A percentile compares a stretch with the other conserved stretches of the same genome.
These are phyloP conservation scores for Sycophila sp. DNA, from an alignment of 1,140 invertebrate genomes.

Conservation along the genomic window DNA sequence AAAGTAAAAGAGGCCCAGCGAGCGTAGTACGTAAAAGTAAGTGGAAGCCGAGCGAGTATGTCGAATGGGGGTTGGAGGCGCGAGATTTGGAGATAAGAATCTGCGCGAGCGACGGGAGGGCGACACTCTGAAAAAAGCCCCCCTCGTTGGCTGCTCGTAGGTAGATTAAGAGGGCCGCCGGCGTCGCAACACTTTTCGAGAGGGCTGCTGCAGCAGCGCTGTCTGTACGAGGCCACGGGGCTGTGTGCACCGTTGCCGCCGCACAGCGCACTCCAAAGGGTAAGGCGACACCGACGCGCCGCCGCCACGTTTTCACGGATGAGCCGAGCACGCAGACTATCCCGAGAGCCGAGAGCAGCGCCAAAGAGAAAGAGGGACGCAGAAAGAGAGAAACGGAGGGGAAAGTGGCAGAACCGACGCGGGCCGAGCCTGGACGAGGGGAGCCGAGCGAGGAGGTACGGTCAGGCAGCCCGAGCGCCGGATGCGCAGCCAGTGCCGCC, in stretches of 20 bases:
- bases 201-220: not conserved
- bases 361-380: not conserved
- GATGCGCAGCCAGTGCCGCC: slow-evolving; percentile 26
- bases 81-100: slow-evolving; percentile 36
- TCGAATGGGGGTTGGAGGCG: slow-evolving; percentile 12
- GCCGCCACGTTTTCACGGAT: not conserved
- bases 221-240: not conserved
- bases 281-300: not conserved
- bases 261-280: not conserved
- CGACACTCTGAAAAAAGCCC: slow-evolving; percentile 1
- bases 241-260: not conserved
- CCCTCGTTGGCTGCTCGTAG: not conserved
- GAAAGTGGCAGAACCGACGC: slow-evolving; percentile 32
- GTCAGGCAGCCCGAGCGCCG: slow-evolving; percentile 52
- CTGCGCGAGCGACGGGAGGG: no score
- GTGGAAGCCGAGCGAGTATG: not conserved
- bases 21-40: no score
- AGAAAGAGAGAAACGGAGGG: slow-evolving; percentile 41
- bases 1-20: no score
- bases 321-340: not conserved
- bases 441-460: no score
- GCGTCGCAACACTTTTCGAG: not conserved
- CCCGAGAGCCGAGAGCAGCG: not conserved
- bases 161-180: not conserved
- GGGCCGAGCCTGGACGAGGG: slow-evolving; percentile 45